Evolutionary conservation across 1,140 invertebrate genomes (phyloP), one percentile per base, ranked within the genome.

Genomic region (Ceratoteleas bidentatus): DNA sequence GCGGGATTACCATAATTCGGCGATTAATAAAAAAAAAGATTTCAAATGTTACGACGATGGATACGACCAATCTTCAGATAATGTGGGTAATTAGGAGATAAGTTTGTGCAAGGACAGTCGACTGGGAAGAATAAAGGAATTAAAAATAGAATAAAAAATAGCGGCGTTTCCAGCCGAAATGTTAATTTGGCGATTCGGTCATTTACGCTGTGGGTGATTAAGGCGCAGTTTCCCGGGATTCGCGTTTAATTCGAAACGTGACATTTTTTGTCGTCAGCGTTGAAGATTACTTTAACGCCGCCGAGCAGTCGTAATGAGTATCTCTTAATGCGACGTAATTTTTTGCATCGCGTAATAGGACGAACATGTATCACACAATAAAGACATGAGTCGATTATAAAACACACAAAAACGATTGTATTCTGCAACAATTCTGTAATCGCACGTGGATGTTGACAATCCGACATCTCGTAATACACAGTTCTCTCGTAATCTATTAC

Each of bases 31-130:
- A 8, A 32, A 8, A 32, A 53, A 54, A 66, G 62, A n/a, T 45
- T 66, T 66, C 33, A n/a, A 45, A 66, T 54, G 38, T 54, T 43
- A 45, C 7, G 47, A 2, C 15, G 16, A 43, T 5, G 50, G 16
- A 7, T 33, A 54, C 16, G 24, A 14, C 36, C 50, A 45, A 66
- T 45, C 38, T 66, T 34, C 62, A 14, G 38, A 66, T 66, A 66
- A 66, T 66, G 16, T 66, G 38, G 62, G 50, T 45, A 54, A 66
- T 66, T 66, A 66, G 36, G 6, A 54, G 50, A 53, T 66, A 54
- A 66, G 62, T 66, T 45, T 43, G 38, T 66, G 14, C 40, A 38
- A 64, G 33, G 60, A 9, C 6, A 50, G 15, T 2, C 43, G 38
- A 49, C 13, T 9, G 32, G n/a, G 24, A 24, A 24, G 24, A 24